phyloP scores from a whole-genome alignment of 2,113 vertebrate species.

The Synchiropus splendidus region DNA sequence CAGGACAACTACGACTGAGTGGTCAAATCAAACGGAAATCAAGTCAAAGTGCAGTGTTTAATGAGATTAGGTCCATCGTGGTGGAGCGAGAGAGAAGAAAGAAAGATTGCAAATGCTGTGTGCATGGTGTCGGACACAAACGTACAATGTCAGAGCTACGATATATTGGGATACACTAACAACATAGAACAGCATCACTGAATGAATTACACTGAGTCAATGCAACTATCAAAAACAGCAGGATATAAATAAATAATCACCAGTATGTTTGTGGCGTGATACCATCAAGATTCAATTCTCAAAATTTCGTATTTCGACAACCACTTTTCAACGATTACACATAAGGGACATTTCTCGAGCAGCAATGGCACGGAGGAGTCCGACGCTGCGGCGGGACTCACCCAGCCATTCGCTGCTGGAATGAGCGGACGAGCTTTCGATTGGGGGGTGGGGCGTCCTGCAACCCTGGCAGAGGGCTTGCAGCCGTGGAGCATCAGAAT shows the following conservation, averaged over 20 bases:
- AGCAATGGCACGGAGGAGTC: constrained; percentile 52
- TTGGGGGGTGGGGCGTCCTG: constrained; percentile 52
- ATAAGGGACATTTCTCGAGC: constrained; percentile 55
- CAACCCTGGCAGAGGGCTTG: constrained; percentile 49
- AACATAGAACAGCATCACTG: constrained; percentile 67
- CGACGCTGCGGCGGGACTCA: constrained; percentile 47
- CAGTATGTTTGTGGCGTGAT: constrained; percentile 59
- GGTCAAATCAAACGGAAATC: constrained; percentile 40
- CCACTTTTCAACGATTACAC: constrained; percentile 64
- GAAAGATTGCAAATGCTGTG: constrained; percentile 38
- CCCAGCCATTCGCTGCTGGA: constrained; percentile 48
- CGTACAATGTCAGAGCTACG: constrained; percentile 65
- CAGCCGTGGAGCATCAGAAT: constrained; percentile 36
- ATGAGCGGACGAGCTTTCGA: constrained; percentile 41
- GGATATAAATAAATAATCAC: constrained; percentile 65
- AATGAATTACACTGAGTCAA: constrained; percentile 65
- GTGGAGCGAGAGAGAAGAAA: constrained; percentile 40
- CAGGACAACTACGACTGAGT: constrained; percentile 26
- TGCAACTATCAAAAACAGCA: constrained; percentile 63
- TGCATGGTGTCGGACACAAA: constrained; percentile 55
- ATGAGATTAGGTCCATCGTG: constrained; percentile 62
- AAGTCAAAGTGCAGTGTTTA: constrained; percentile 52
- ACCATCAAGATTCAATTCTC: constrained; percentile 50
- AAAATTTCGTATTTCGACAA: constrained; percentile 57
- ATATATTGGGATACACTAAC: constrained; percentile 67